These are phyloP conservation scores for Stenurella melanura DNA, from an alignment of 2,888 invertebrate genomes.

Conservation along the genomic window DNA sequence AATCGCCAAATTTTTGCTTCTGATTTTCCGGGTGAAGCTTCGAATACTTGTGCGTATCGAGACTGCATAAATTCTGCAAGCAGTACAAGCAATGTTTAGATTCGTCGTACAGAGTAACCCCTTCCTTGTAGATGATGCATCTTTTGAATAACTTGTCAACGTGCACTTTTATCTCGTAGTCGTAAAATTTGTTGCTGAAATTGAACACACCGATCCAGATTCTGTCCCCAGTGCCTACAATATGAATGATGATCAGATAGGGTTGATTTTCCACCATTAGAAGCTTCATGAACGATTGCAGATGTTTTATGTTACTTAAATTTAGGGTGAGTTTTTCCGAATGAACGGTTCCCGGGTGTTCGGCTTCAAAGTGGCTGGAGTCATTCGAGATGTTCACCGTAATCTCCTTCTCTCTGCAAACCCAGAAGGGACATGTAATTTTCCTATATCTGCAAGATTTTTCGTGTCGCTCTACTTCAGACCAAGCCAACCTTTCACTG, in stretches of 20 bases:
- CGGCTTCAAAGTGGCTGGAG: slow-evolving; percentile 49
- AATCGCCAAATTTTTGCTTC: slow-evolving; percentile 49
- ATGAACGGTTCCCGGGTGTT: slow-evolving; percentile 52
- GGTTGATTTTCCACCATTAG: slow-evolving; percentile 46
- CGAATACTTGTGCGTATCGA: slow-evolving; percentile 49
- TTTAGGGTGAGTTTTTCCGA: slow-evolving; percentile 37
- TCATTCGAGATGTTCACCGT: slow-evolving; percentile 44
- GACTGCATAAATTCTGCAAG: slow-evolving; percentile 50
- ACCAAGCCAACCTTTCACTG: slow-evolving; percentile 46
- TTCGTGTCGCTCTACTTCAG: slow-evolving; percentile 50
- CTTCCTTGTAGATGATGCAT: slow-evolving; percentile 47
- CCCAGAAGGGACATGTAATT: slow-evolving; percentile 52
- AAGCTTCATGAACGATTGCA: slow-evolving; percentile 53
- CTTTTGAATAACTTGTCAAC: slow-evolving; percentile 41
- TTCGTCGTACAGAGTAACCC: slow-evolving; percentile 49
- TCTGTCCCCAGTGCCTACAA: slow-evolving; percentile 51
- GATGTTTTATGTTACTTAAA: slow-evolving; percentile 45
- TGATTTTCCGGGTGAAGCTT: slow-evolving; percentile 48
- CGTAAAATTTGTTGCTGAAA: slow-evolving; percentile 42
- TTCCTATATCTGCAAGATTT: slow-evolving; percentile 48
- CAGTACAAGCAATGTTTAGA: slow-evolving; percentile 53
- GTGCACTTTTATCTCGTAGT: slow-evolving; percentile 49
- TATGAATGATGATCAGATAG: slow-evolving; percentile 51
- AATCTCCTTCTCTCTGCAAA: slow-evolving; percentile 52
- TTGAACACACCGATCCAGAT: slow-evolving; percentile 52